Evolutionary conservation across 2,113 vertebrate species (phyloP).

Genomic region (Perca fluviatilis): DNA sequence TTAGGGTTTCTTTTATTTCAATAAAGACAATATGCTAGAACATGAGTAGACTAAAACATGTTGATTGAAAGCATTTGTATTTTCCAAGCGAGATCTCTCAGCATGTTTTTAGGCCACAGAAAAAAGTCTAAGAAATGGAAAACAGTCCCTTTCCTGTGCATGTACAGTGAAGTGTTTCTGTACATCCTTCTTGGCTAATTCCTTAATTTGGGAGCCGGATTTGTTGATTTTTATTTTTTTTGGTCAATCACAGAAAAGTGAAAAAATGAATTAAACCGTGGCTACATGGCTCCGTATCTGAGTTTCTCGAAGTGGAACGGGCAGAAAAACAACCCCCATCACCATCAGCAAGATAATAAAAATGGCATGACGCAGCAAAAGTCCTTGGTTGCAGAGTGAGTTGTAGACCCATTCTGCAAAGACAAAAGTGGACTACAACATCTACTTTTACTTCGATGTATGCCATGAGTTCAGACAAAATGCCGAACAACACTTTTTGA

Average conservation of each 20-base stretch:
- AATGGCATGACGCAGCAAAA: background rate
- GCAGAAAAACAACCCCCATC: constrained; percentile 16
- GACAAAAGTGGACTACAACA: background rate
- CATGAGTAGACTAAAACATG: constrained; percentile 12
- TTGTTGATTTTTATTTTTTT: too few species aligned
- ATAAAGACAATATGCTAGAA: constrained; percentile 30
- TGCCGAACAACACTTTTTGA: background rate
- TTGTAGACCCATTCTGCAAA: background rate
- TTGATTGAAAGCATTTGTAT: constrained; percentile 49
- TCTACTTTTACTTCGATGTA: background rate
- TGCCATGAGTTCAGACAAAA: background rate
- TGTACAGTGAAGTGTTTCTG: background rate
- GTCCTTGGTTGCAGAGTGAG: background rate
- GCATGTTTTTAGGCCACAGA: constrained; percentile 16
- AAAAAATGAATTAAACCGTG: background rate
- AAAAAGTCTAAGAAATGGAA: constrained; percentile 14
- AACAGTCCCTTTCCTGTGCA: background rate
- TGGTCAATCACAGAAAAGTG: constrained; percentile 7
- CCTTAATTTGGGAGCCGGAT: background rate
- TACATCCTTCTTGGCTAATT: background rate
- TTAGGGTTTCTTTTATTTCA: background rate
- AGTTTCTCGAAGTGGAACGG: background rate
- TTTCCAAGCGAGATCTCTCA: constrained; percentile 15
- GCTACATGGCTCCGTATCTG: background rate
- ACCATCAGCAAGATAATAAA: background rate